Evolutionary conservation across 2,113 vertebrate genomes (phyloP), one percentile per base, ranked within the genome.

Genomic region (Panthera leo): DNA sequence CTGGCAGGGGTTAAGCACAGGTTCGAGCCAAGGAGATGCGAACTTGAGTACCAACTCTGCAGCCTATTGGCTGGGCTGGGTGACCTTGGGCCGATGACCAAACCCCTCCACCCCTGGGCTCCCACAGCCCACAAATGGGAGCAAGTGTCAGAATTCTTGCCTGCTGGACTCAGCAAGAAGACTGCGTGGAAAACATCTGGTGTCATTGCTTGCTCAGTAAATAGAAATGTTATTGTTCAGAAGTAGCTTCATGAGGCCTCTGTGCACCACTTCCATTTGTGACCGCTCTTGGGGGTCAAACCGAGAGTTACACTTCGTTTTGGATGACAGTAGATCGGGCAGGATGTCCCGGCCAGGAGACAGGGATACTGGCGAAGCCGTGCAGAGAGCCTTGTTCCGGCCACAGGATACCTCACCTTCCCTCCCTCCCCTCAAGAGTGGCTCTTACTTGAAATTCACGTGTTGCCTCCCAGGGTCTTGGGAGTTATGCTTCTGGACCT

Each of bases 241-340:
- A 76, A 23, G 68, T 61, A 12, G 45, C n/a, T 53, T 78, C 19
- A 1, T 16, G 34, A 53, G 18, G 3, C 19, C 36, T 34, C 63
- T 14, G 1, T 19, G 2, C 3, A 3, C 67, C 7, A 0, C 83
- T 31, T 93, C 58, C 19, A 3, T 6, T 10, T 1, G 31, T 7
- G 48, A 67, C 86, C 67, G 9, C 67, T 70, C 5, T 29, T 29
- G 39, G 5, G 23, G 68, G 48, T 34, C 42, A 1, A 53, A 21
- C 55, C 0, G 10, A n/a, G 68, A n/a, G 48, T 58, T 45, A 1
- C 23, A 1, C 23, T 29, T 48, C 63, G 25, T 10, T 51, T 34
- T 65, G 55, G 45, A 73, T 13, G 29, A 79, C 0, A 3, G 5
- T 21, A 9, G 42, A 16, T 48, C 12, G 25, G 31, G 7, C 42